Base-by-base conservation (phyloP, 2,113 vertebrate species). In the Fulica atra region DNA sequence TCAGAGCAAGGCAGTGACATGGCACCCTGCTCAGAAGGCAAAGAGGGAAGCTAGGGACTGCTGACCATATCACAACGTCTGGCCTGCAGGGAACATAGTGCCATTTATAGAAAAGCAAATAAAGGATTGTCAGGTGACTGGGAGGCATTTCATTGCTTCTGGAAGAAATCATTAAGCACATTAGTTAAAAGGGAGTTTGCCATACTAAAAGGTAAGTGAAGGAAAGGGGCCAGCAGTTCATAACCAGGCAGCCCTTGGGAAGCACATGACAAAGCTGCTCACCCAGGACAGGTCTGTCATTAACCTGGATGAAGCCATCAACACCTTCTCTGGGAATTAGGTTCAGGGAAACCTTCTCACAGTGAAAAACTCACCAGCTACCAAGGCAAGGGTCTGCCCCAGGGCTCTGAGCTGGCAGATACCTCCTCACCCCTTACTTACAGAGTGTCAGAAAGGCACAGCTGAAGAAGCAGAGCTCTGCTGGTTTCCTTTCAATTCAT, bases 41-140 rank as follows among this genome's bases (percentile, higher is more conserved):
- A 71, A 35, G 35, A 63, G 21, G 3, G 14, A 33, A 81, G 21
- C 28, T 74, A 16, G 16, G 31, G 8, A 59, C 13, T 53, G 51
- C 66, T 90, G 2, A 0, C 8, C 1, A 0, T 33, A 17, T 1
- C 1, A 35, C 3, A 3, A 9, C 44, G 14, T 76, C 56, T 53
- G 44, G 36, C 35, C 33, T 16, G 5, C 9, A 11, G 11, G 25
- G 23, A 46, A 19, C 48, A n/a, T 25, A 3, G 12, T 21, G 6
- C 1, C 7, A 25, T 56, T 88, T 69, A 56, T 19, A 69, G 48
- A 81, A 88, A 63, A 3, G 3, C 4, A 8, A 68, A 46, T 28
- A 38, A 56, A 78, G 21, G n/a, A 10, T 36, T 70, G 25, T 33
- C 40, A 33, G 42, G n/a, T 76, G 64, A 68, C 51, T 10, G 29